A percentile compares a stretch with the other conserved stretches of the same genome.
phyloP scores from a whole-genome alignment of 2,888 invertebrate species.

The Lycia hirtaria region DNA sequence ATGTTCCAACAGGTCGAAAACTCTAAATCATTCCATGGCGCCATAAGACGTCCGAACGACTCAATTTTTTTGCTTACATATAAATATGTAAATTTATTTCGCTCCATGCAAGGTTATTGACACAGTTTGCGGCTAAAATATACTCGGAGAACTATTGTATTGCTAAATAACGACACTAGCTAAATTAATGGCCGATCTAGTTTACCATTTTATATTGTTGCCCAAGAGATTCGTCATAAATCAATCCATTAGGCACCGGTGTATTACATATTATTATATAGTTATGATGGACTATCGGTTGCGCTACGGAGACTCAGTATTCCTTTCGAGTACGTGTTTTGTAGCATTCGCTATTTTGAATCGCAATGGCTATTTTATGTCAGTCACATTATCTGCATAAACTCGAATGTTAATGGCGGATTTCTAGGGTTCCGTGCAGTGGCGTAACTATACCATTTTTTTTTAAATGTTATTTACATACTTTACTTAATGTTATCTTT shows the following conservation, averaged over 20 bases:
- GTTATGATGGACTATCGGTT: constrained; percentile 49
- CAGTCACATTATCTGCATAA: constrained; percentile 50
- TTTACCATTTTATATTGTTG: constrained; percentile 58
- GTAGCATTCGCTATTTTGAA: constrained; percentile 57
- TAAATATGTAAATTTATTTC: constrained; percentile 74
- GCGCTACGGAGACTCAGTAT: constrained; percentile 51
- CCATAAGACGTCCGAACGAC: constrained; percentile 45
- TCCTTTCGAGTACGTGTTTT: constrained; percentile 51
- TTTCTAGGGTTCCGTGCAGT: no score
- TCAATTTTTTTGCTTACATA: constrained; percentile 63
- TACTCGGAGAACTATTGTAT: constrained; percentile 64
- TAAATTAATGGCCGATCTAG: constrained; percentile 69
- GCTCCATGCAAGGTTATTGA: constrained; percentile 78
- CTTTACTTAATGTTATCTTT: no score
- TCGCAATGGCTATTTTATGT: constrained; percentile 57
- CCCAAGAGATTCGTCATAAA: constrained; percentile 58
- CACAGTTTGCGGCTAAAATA: constrained; percentile 70
- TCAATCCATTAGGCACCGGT: constrained; percentile 50
- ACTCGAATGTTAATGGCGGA: constrained; percentile 48
- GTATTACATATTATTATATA: constrained; percentile 35
- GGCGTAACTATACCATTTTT: no score
- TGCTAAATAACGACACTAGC: constrained; percentile 69
- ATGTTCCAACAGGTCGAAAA: constrained; percentile 25
- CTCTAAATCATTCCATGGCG: constrained; percentile 55
- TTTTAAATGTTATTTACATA: no score